Evolutionary conservation across 2,888 invertebrate species (phyloP), one percentile per base, ranked within the genome.

Genomic region (Amphipoea lucens): DNA sequence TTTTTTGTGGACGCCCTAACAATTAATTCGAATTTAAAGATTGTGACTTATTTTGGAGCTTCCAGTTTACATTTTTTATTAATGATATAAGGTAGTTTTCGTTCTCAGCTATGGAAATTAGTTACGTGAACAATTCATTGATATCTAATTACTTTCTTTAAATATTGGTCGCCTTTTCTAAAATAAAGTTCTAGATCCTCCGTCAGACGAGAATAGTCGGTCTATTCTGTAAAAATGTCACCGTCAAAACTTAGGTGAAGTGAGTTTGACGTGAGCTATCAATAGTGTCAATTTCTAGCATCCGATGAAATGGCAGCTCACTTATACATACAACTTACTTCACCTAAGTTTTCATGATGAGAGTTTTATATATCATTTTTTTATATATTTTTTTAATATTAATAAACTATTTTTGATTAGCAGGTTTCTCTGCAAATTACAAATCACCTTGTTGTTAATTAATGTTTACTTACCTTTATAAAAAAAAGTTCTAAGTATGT

Each of bases 21-120:
- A 80, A 84, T 84, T 77, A 80, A 80, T 86, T 82, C 57, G n/a
- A 62, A 36, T 75, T 81, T 45, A 81, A 57, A 71, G 57, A 65
- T 77, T 73, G 68, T 73, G 75, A 74, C 69, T 67, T 74, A 70
- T 67, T 75, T 36, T 45, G 5, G 7, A 71, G 63, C 63, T 79
- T 79, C 76, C n/a, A 45, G 51, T 57, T 69, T 62, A 66, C 48
- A 65, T 29, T 0, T 76, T 62, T 45, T 36, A 81, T 40, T 57
- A 65, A 74, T 42, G 29, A 65, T 11, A 65, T 11, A 40, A 20
- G 36, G 20, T 65, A 40, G 23, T 20, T 1, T 63, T 9, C 20
- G 9, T 36, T 36, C 63, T 20, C 20, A 20, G 20, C 7, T 9
- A 63, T 63, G 36, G 20, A 63, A 36, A 63, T 63, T 20, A 36